phyloP scores from a whole-genome alignment of 2,797 vertebrate genomes.

The Leptatherina wallacei region DNA sequence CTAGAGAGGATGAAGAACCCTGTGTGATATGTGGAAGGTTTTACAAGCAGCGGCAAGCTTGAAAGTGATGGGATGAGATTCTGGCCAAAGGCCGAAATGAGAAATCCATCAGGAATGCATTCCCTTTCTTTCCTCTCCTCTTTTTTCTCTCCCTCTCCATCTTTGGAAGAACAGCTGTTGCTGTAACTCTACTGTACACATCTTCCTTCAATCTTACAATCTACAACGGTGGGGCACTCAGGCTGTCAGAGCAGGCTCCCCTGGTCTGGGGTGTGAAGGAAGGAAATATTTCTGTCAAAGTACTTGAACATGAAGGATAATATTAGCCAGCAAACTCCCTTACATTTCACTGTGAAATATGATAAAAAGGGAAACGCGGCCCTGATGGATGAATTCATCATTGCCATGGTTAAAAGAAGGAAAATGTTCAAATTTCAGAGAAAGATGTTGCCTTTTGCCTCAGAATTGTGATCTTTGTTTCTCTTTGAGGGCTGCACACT shows the following conservation, averaged over 20 bases:
- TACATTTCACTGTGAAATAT: constrained; percentile 23
- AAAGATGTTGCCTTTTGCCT: constrained; percentile 15
- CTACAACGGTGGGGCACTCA: constrained; percentile 65
- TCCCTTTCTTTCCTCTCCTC: constrained; percentile 66
- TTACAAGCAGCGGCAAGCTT: constrained; percentile 89
- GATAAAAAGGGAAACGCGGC: constrained; percentile 19
- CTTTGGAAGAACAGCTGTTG: constrained; percentile 89
- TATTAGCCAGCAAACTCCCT: constrained; percentile 34
- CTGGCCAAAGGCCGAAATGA: constrained; percentile 89
- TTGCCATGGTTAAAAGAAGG: constrained; percentile 14
- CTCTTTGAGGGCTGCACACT: neutral
- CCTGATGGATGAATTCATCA: constrained; percentile 46
- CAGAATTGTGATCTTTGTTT: neutral
- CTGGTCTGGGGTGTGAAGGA: constrained; percentile 56
- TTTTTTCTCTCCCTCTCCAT: constrained; percentile 52
- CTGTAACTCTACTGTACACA: constrained; percentile 85
- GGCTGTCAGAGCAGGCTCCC: constrained; percentile 60
- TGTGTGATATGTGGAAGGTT: constrained; percentile 88
- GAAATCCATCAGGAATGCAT: constrained; percentile 93
- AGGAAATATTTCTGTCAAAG: constrained; percentile 51
- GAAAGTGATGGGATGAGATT: constrained; percentile 89
- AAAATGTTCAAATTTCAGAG: constrained; percentile 4
- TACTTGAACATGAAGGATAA: constrained; percentile 41
- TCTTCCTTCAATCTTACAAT: constrained; percentile 70
- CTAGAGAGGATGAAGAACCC: constrained; percentile 84